A percentile compares a stretch with the other conserved stretches of the same genome.
Evolutionary conservation across 2,888 invertebrate species (phyloP).

Genomic region (Tubulanus polymorphus): DNA sequence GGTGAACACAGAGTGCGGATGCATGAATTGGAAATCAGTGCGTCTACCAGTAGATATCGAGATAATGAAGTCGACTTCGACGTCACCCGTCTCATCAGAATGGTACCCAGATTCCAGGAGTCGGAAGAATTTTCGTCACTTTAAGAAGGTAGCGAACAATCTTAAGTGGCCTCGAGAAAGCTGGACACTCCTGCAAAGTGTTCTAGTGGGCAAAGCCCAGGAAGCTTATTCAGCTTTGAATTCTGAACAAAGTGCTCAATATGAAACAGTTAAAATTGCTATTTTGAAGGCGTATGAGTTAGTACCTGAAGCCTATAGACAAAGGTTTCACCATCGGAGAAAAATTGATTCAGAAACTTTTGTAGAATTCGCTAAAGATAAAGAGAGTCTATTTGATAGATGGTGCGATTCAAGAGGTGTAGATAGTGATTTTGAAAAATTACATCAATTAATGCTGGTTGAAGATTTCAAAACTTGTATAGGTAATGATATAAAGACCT

Average conservation of each 20-base stretch:
- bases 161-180: constrained; percentile 16
- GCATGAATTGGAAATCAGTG: too few species aligned
- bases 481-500: constrained; percentile 5
- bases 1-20: too few species aligned
- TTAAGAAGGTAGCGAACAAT: constrained; percentile 16
- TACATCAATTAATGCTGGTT: constrained; percentile 8
- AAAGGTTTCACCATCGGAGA: constrained; percentile 15
- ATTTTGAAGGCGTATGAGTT: constrained; percentile 21
- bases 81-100: constrained; percentile 1
- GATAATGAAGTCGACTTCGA: too few species aligned
- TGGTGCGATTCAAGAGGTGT: constrained; percentile 12
- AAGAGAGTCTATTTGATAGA: constrained; percentile 13
- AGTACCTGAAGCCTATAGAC: constrained; percentile 21
- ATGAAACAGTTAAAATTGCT: constrained; percentile 13
- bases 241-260: constrained; percentile 8
- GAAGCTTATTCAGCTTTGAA: constrained; percentile 8
- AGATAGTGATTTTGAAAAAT: constrained; percentile 3
- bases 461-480: constrained; percentile 13
- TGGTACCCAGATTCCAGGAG: constrained; percentile 12
- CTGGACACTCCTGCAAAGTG: constrained; percentile 18
- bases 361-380: constrained; percentile 18
- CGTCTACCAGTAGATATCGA: too few species aligned
- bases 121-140: constrained; percentile 16
- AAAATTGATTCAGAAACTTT: constrained; percentile 15
- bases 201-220: constrained; percentile 15